Evolutionary conservation across 2,797 vertebrate genomes (phyloP).

Genomic region (Scarus forsteni): DNA sequence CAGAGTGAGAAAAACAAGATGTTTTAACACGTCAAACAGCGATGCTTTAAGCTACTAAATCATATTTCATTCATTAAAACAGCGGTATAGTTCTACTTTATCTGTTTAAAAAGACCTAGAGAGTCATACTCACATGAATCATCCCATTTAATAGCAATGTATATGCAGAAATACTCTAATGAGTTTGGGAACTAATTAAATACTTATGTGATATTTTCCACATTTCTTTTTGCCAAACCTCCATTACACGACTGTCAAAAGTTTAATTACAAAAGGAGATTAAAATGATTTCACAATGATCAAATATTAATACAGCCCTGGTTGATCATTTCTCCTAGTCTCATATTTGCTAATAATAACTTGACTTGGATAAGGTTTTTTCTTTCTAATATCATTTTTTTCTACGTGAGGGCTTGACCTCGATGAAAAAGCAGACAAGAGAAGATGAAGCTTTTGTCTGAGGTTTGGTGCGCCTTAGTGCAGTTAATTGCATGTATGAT

Average conservation of each 20-base stretch:
- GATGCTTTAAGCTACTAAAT: not conserved
- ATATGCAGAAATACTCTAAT: slow-evolving; percentile 67
- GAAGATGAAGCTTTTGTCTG: slow-evolving; percentile 31
- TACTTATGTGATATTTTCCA: slow-evolving; percentile 72
- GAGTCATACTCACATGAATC: slow-evolving; percentile 21
- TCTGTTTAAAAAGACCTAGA: slow-evolving; percentile 14
- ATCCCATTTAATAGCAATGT: slow-evolving; percentile 52
- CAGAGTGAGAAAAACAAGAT: slow-evolving; percentile 16
- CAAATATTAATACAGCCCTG: slow-evolving; percentile 77
- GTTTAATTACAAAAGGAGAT: slow-evolving; percentile 83
- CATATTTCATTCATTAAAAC: too few species aligned
- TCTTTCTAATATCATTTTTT: slow-evolving; percentile 11
- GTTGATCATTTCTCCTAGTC: slow-evolving; percentile 63
- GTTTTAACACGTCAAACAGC: slow-evolving; percentile 28
- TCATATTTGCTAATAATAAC: slow-evolving; percentile 72
- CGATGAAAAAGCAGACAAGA: slow-evolving; percentile 30
- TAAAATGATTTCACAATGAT: slow-evolving; percentile 77
- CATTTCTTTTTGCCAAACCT: slow-evolving; percentile 75
- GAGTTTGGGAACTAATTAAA: slow-evolving; percentile 77
- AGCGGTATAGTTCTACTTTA: not conserved
- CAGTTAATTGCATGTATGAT: not conserved
- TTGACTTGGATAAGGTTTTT: slow-evolving; percentile 43
- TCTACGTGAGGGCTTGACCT: slow-evolving; percentile 46
- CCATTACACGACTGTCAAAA: slow-evolving; percentile 81
- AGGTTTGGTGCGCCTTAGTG: not conserved